Percentiles rank a stretch among this genome's conserved stretches.
phyloP scores from a whole-genome alignment of 2,888 invertebrate species.

The Scaptomyza reducta region DNA sequence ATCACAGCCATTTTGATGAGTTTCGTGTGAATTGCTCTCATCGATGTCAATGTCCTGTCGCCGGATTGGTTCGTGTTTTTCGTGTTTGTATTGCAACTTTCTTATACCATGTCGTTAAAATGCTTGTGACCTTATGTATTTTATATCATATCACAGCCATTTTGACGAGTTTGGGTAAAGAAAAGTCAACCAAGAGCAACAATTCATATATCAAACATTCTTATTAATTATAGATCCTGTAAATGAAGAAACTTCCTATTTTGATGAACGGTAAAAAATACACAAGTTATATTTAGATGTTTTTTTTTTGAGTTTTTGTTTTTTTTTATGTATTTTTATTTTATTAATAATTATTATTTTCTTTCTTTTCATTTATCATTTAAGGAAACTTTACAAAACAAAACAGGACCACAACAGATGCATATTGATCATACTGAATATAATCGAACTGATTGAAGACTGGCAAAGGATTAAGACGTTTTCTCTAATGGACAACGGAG shows the following conservation, averaged over 20 bases:
- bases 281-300: conserved; percentile 58
- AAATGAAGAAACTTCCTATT: not conserved
- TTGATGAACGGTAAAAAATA: conserved; percentile 34
- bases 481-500: conserved; percentile 71
- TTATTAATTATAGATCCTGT: conserved; percentile 1
- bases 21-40: conserved; percentile 68
- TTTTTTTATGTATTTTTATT: conserved; percentile 71
- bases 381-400: conserved; percentile 82
- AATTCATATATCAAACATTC: too few relatives aligned
- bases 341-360: conserved; percentile 71
- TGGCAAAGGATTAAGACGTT: conserved; percentile 66
- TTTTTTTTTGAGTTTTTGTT: conserved; percentile 55
- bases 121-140: conserved; percentile 82
- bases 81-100: conserved; percentile 48
- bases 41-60: not conserved
- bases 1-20: conserved; percentile 85
- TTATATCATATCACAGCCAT: conserved; percentile 84
- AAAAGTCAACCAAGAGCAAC: conserved; percentile 72
- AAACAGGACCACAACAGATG: conserved; percentile 80
- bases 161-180: conserved; percentile 84
- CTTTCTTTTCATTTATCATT: conserved; percentile 62
- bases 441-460: conserved; percentile 68
- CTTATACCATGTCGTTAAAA: conserved; percentile 84
- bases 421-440: conserved; percentile 70
- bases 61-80: not conserved